Evolutionary conservation across 2,888 invertebrate species (phyloP).

Genomic region (Amphipoea lucens): DNA sequence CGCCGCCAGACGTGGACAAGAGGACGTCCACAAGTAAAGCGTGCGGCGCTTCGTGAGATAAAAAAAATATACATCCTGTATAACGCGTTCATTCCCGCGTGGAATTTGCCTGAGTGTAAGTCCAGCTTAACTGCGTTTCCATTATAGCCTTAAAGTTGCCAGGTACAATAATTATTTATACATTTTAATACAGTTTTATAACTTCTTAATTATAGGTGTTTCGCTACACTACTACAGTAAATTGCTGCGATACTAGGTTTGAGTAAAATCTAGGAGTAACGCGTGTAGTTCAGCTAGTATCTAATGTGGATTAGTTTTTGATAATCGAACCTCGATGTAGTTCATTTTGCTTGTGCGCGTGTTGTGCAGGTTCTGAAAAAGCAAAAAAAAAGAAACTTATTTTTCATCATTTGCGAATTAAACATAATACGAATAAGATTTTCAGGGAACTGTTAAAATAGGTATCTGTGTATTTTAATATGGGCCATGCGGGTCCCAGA

Average conservation of each 20-base stretch:
- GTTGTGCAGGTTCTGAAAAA: constrained; percentile 42
- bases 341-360: constrained; percentile 10
- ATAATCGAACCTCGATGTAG: constrained; percentile 3
- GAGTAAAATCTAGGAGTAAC: constrained; percentile 26
- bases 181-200: constrained; percentile 19
- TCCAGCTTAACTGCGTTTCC: background rate
- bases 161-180: constrained; percentile 32
- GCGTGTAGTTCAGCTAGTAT: background rate
- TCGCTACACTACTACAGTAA: constrained; percentile 9
- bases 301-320: background rate
- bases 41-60: background rate
- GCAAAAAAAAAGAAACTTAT: background rate
- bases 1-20: background rate
- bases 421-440: too few relatives aligned
- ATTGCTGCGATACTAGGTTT: constrained; percentile 21
- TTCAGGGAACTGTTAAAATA: background rate
- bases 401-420: background rate
- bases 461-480: too few relatives aligned
- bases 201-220: constrained; percentile 22
- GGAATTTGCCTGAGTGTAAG: background rate
- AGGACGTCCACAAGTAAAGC: background rate
- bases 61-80: background rate
- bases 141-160: constrained; percentile 10
- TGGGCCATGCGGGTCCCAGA: too few relatives aligned
- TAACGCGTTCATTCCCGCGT: background rate